phyloP scores from a whole-genome alignment of 2,113 vertebrate genomes.

The Hiodon alosoides region DNA sequence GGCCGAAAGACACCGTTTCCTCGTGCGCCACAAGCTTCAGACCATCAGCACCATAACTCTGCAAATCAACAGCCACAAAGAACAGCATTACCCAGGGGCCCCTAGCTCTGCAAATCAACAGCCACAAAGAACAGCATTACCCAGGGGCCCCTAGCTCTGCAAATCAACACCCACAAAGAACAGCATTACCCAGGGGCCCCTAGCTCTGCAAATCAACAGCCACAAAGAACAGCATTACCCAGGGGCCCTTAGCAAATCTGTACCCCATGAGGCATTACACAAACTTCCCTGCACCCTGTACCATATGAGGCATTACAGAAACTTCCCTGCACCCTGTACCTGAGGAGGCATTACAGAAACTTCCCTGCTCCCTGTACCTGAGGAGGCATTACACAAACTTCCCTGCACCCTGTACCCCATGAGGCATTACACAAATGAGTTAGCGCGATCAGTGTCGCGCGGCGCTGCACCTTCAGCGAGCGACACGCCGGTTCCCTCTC shows the following conservation, averaged over 20 bases:
- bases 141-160: constrained; percentile 72
- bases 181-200: constrained; percentile 46
- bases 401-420: background rate
- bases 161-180: constrained; percentile 25
- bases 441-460: background rate
- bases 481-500: constrained; percentile 64
- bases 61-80: constrained; percentile 27
- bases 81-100: constrained; percentile 35
- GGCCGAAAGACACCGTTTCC: constrained; percentile 86
- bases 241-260: background rate
- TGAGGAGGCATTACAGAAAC: too few species aligned
- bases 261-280: too few species aligned
- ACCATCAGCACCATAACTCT: constrained; percentile 87
- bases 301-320: background rate
- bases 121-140: constrained; percentile 19
- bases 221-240: constrained; percentile 20
- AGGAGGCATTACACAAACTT: background rate
- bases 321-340: too few species aligned
- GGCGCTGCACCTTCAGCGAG: constrained; percentile 69
- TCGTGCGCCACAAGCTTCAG: constrained; percentile 87
- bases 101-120: constrained; percentile 70
- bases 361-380: too few species aligned
- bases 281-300: too few species aligned
- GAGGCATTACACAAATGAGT: too few species aligned
- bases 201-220: constrained; percentile 65